These are phyloP conservation scores for Achatina immaculata DNA, from an alignment of 1,140 invertebrate species.

Conservation along the genomic window DNA sequence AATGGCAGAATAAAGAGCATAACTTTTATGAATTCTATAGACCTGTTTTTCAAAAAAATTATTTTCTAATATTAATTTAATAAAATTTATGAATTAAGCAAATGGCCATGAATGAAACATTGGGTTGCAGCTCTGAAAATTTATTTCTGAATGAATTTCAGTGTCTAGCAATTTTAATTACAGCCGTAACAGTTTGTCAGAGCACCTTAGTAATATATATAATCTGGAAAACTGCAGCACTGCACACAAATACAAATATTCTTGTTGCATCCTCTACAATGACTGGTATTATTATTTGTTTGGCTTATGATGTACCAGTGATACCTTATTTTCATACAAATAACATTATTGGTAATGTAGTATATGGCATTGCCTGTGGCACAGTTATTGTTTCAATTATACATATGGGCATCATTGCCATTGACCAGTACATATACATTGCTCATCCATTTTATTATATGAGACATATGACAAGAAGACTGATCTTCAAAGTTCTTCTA, in stretches of 20 bases:
- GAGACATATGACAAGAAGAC: background rate
- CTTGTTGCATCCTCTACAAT: background rate
- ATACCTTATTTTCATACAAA: no score
- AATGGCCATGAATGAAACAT: no score
- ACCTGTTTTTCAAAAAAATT: no score
- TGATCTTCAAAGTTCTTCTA: background rate
- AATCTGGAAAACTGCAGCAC: background rate
- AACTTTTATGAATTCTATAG: no score
- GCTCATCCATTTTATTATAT: background rate
- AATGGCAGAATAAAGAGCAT: no score
- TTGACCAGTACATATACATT: background rate
- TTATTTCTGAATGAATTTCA: no score
- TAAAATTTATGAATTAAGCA: no score
- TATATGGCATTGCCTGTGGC: background rate
- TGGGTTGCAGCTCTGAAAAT: no score
- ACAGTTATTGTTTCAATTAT: background rate
- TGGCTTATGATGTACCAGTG: no score
- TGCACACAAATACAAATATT: background rate
- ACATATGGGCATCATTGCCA: background rate
- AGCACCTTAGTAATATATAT: background rate
- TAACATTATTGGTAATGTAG: no score
- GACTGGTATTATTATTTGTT: no score
- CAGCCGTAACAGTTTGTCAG: background rate
- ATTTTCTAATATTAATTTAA: no score
- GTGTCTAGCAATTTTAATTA: background rate